A percentile compares a stretch with the other conserved stretches of the same genome.
Conservation (phyloP, 2,888 invertebrate species). For the Portevinia maculata region DNA sequence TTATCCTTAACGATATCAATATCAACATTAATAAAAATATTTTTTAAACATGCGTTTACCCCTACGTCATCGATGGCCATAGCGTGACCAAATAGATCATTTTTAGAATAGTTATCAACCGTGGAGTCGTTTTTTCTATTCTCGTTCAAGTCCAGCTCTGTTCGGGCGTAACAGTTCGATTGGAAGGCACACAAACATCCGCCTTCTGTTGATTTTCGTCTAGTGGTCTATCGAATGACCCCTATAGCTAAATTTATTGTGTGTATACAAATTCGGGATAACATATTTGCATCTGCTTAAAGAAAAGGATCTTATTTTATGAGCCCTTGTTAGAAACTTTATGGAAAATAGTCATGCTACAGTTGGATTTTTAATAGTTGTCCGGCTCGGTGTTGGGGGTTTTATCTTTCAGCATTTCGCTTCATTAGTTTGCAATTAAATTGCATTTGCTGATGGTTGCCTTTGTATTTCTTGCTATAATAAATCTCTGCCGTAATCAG, state of each 20-base stretch:
- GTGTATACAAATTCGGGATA: conserved; percentile 10
- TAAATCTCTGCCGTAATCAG: conserved; percentile 57
- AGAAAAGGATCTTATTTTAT: conserved; percentile 44
- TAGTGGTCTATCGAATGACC: conserved; percentile 57
- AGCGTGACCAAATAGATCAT: conserved; percentile 45
- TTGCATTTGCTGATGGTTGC: neutral
- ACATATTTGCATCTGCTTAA: conserved; percentile 57
- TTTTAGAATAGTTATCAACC: conserved; percentile 21
- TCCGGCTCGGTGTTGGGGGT: neutral
- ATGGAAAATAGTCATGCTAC: conserved; percentile 49
- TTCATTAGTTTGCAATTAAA: conserved; percentile 61
- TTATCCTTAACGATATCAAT: conserved; percentile 53
- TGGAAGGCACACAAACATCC: conserved; percentile 25
- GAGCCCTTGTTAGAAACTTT: conserved; percentile 52
- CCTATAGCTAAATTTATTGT: conserved; percentile 31
- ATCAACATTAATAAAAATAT: conserved; percentile 40
- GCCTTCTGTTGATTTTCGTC: conserved; percentile 22
- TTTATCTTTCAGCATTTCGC: conserved; percentile 22
- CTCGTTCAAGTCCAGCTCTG: conserved; percentile 12
- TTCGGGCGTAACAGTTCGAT: conserved; percentile 65
- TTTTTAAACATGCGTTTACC: conserved; percentile 28
- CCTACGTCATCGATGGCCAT: conserved; percentile 19
- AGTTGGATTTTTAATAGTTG: conserved; percentile 6
- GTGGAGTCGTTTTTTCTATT: conserved; percentile 31
- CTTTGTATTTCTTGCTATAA: conserved; percentile 18